Base-by-base conservation (phyloP, 2,888 invertebrate species). In the Volucella bombylans region DNA sequence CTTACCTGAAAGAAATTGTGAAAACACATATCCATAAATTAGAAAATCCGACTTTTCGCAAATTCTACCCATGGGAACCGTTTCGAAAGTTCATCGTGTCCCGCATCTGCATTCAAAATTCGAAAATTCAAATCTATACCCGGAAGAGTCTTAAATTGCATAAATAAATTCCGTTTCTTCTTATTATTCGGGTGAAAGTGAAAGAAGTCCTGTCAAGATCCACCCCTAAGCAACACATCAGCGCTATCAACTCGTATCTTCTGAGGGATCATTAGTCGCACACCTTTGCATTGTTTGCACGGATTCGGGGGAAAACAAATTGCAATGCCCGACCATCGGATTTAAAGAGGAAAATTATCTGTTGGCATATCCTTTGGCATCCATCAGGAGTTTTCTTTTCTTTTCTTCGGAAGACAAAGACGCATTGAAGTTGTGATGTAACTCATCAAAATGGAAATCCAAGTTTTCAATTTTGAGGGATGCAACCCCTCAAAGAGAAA, bases 361-460 rank as follows among this genome's bases (percentile, higher is more conserved):
- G 18, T 78, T 57, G 50, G 50, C 57, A 59, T 52, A 72, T 73
- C 85, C 71, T 81, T 62, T 72, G 68, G 85, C 80, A 81, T 85
- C 77, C 81, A 77, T 85, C 85, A 81, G 15, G 59, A 59, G 65
- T 82, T 73, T 78, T 79, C 59, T 31, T 31, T 31, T 31, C 74
- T 47, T 68, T 68, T 67, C 49, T 31, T 18, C n/a, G 38, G 45
- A 61, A 73, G 61, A 82, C 81, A 81, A 85, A 57, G 61, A 54
- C 77, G 41, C 64, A 47, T 50, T 45, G 54, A 65, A 64, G 74
- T 71, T 79, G 57, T 76, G 83, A 85, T 85, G 83, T 71, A 80
- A 85, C 76, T 61, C 85, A 85, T 85, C 82, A 82, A 67, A 82
- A 71, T 77, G 69, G 76, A 81, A 76, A 81, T 69, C 82, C 71